Base-by-base conservation (phyloP, 2,113 vertebrate species). In the Pithys albifrons region DNA sequence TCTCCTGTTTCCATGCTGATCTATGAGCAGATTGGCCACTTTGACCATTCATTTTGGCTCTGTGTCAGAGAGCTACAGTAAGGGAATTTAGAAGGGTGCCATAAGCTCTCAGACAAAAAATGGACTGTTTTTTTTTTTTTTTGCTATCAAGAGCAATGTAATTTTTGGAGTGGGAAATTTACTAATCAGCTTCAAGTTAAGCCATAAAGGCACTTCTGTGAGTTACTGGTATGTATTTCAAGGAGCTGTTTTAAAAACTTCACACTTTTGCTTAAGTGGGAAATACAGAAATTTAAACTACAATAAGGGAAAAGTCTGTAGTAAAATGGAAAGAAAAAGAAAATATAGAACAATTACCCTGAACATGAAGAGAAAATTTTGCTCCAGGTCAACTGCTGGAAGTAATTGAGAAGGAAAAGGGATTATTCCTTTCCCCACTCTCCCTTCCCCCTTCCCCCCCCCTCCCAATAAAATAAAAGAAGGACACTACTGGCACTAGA, bases 381-480 rank as follows among this genome's bases (percentile, higher is more conserved):
- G 1, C n/a, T 14, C 8, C 10, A 51, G 24, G 22, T 46, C 41
- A 82, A n/a, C 8, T 71, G 16, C 75, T 83, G 14, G 19, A 78
- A 85, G 46, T 65, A 85, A 81, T 3, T 88, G n/a, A 48, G 41
- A 81, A 62, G 8, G 24, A 35, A 84, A 73, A 7, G 6, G 81
- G 35, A 57, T 59, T 70, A 65, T 46, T 80, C 4, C 4, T 20
- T 4, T 49, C 11, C 0, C 0, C 2, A 20, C 46, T 23, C 2
- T 1, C 0, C 2, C 31, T 3, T 65, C 10, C 37, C 37, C 37
- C 37, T 9, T 9, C 37, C 37, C 37, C 37, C 37, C 10, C 9
- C 39, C 39, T 10, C 39, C 39, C 8, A 39, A 39, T 39, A 39
- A 83, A 83, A 25, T 15, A 19, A 23, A 15, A 74, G 8, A 62